A percentile compares a stretch with the other conserved stretches of the same genome.
phyloP scores from a whole-genome alignment of 2,113 vertebrate species.

The Ranitomeya variabilis region DNA sequence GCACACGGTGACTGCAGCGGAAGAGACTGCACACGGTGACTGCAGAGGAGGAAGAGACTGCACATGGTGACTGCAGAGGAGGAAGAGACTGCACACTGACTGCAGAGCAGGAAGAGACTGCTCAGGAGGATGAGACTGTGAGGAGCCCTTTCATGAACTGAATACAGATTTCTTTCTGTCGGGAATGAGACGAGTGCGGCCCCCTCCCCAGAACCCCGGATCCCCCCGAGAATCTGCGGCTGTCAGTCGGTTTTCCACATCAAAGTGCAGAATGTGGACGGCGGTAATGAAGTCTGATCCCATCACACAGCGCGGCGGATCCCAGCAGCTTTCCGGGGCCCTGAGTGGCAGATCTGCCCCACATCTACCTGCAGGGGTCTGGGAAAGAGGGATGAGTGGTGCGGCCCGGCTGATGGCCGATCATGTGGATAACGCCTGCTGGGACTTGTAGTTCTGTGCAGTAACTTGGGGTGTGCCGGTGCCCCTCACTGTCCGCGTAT shows the following conservation, averaged over 20 bases:
- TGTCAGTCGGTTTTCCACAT: not conserved
- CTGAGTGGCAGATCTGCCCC: not conserved
- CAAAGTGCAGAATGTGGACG: not conserved
- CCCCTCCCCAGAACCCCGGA: not conserved
- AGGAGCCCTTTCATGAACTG: too few relatives aligned
- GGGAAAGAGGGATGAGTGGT: too few relatives aligned
- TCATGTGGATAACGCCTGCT: too few relatives aligned
- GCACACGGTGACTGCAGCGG: not conserved
- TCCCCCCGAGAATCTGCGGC: not conserved
- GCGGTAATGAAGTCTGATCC: too few relatives aligned
- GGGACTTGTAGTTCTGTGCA: too few relatives aligned
- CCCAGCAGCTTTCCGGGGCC: not conserved
- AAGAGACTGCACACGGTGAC: not conserved
- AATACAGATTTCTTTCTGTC: not conserved
- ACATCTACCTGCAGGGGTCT: not conserved
- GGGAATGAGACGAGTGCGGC: not conserved
- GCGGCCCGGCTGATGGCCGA: too few relatives aligned
- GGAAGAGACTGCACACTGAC: not conserved
- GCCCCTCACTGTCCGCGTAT: not conserved
- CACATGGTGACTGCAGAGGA: not conserved
- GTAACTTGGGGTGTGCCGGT: too few relatives aligned
- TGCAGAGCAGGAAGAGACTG: not conserved
- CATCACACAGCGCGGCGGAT: too few relatives aligned
- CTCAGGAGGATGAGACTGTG: not conserved
- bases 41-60: not conserved